Percentiles rank a stretch among this genome's conserved stretches.
These are phyloP conservation scores for Holothuria glaberrima DNA, from an alignment of 35 echinoderm and acorn worm species.

Conservation along the genomic window DNA sequence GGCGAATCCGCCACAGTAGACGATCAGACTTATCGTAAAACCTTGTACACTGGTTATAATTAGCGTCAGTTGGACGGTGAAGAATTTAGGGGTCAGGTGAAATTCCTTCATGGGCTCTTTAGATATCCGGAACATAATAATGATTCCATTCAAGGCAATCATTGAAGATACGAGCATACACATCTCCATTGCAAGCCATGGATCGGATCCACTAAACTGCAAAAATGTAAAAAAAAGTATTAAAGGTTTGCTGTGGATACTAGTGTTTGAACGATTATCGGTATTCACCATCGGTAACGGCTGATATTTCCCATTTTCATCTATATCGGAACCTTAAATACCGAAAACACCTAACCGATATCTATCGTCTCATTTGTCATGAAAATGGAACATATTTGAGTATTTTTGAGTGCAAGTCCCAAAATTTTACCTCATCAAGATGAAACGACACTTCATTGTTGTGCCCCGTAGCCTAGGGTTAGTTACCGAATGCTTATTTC, in stretches of 20 bases:
- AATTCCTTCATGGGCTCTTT: conserved; percentile 83
- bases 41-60: conserved; percentile 83
- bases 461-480: too few relatives aligned
- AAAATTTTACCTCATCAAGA: too few relatives aligned
- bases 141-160: conserved; percentile 84
- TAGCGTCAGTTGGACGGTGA: conserved; percentile 91
- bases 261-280: too few relatives aligned
- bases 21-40: conserved; percentile 74
- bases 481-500: too few relatives aligned
- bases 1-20: conserved; percentile 58
- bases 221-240: conserved; percentile 11
- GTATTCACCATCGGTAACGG: too few relatives aligned
- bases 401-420: too few relatives aligned
- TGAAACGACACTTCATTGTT: too few relatives aligned
- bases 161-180: conserved; percentile 76
- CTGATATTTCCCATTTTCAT: too few relatives aligned
- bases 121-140: conserved; percentile 86
- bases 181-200: conserved; percentile 72
- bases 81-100: conserved; percentile 88
- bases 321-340: too few relatives aligned
- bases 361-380: too few relatives aligned
- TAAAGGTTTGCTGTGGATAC: background rate
- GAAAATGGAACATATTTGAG: too few relatives aligned
- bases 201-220: conserved; percentile 69
- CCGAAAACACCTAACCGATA: too few relatives aligned